phyloP scores from a whole-genome alignment of 2,888 invertebrate species.

The Aquatica leii region DNA sequence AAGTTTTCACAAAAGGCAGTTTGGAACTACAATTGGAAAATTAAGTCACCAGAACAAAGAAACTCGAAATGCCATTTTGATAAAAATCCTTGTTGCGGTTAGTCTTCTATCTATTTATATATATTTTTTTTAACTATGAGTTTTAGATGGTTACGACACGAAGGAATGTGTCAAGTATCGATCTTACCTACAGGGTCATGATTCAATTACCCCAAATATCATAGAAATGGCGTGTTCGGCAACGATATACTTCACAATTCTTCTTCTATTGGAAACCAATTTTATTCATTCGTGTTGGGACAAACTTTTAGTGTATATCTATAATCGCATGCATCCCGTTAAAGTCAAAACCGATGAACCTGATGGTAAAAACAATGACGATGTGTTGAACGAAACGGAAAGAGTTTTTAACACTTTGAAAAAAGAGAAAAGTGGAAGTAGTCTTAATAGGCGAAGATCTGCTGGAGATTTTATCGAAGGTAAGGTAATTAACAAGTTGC shows the following conservation, averaged over 20 bases:
- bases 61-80: constrained; percentile 38
- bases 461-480: background rate
- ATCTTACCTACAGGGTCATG: constrained; percentile 23
- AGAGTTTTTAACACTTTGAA: constrained; percentile 16
- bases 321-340: constrained; percentile 7
- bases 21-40: constrained; percentile 53
- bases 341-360: background rate
- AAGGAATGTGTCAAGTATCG: constrained; percentile 20
- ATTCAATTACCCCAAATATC: constrained; percentile 11
- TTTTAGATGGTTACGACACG: constrained; percentile 16
- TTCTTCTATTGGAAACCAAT: constrained; percentile 26
- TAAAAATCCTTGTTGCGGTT: constrained; percentile 55
- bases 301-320: constrained; percentile 4
- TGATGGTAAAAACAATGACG: constrained; percentile 8
- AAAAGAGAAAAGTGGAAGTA: constrained; percentile 35
- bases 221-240: constrained; percentile 21
- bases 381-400: constrained; percentile 12
- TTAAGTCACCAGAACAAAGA: constrained; percentile 43
- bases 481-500: background rate
- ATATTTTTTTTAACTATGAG: background rate
- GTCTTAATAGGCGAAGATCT: constrained; percentile 44
- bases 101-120: constrained; percentile 28
- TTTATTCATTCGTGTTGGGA: constrained; percentile 10
- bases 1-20: constrained; percentile 51
- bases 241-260: constrained; percentile 21